phyloP scores from a whole-genome alignment of 30 jellyfish, hydroid and myxozoan species.

The Pelagia noctiluca region DNA sequence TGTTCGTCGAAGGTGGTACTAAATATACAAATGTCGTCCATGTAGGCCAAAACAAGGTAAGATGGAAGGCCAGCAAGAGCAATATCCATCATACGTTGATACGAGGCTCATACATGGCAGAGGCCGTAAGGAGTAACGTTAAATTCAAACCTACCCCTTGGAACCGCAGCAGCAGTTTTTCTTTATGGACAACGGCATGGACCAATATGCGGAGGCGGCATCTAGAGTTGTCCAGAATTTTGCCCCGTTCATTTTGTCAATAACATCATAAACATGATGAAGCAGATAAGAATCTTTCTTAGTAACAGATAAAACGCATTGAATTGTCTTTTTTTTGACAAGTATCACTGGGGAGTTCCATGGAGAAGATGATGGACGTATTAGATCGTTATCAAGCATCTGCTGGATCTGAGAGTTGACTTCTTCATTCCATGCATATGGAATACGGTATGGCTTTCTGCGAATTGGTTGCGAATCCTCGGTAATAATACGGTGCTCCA shows the following conservation, averaged over 20 bases:
- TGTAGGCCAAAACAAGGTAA: background rate
- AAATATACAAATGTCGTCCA: background rate
- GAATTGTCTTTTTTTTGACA: conserved; percentile 1
- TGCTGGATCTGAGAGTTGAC: conserved; percentile 14
- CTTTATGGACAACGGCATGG: background rate
- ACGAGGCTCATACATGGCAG: background rate
- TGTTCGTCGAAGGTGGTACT: conserved; percentile 4
- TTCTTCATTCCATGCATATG: conserved; percentile 28
- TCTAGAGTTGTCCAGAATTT: background rate
- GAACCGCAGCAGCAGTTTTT: background rate
- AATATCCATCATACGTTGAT: conserved; percentile 10
- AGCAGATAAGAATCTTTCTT: background rate
- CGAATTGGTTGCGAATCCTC: background rate
- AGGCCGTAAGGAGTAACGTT: conserved; percentile 21
- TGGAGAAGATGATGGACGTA: conserved; percentile 1
- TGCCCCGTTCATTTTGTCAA: background rate
- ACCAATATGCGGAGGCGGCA: background rate
- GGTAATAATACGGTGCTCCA: background rate
- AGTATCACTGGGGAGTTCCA: conserved; percentile 9
- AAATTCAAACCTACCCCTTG: conserved; percentile 3
- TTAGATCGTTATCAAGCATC: conserved; percentile 10
- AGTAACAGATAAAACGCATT: conserved; percentile 1
- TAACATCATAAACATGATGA: background rate
- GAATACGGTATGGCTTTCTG: conserved; percentile 17
- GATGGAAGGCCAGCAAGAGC: background rate